These are phyloP conservation scores for Dreissena polymorpha DNA, from an alignment of 1,140 invertebrate genomes.

Conservation along the genomic window DNA sequence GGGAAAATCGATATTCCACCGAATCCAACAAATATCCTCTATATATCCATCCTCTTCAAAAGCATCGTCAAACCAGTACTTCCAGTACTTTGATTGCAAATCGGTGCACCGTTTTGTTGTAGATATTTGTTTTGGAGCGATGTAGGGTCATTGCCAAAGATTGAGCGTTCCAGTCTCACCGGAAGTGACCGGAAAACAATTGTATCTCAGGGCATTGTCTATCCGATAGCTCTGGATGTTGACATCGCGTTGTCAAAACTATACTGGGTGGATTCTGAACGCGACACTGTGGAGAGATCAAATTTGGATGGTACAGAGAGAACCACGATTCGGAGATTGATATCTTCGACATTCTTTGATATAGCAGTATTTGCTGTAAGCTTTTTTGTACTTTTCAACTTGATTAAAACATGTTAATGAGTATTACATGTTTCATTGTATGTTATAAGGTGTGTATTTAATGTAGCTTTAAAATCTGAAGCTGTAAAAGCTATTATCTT, in stretches of 20 bases:
- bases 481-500: no score
- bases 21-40: no score
- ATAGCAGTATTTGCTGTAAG: slow-evolving; percentile 21
- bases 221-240: not conserved
- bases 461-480: no score
- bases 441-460: no score
- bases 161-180: slow-evolving; percentile 16
- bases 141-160: slow-evolving; percentile 4
- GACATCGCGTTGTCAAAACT: not conserved
- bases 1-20: no score
- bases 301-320: slow-evolving; percentile 19
- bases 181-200: slow-evolving; percentile 13
- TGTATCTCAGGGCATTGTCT: slow-evolving; percentile 3
- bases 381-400: no score
- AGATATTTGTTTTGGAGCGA: slow-evolving; percentile 41
- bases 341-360: slow-evolving; percentile 13
- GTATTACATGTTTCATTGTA: no score
- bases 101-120: not conserved
- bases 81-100: no score
- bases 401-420: no score
- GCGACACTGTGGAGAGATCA: slow-evolving; percentile 17
- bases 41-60: no score
- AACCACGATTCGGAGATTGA: not conserved
- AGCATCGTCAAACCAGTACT: no score
- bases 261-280: slow-evolving; percentile 4